These are phyloP conservation scores for Chrysolina americana DNA, from an alignment of 2,888 invertebrate species.

Conservation along the genomic window DNA sequence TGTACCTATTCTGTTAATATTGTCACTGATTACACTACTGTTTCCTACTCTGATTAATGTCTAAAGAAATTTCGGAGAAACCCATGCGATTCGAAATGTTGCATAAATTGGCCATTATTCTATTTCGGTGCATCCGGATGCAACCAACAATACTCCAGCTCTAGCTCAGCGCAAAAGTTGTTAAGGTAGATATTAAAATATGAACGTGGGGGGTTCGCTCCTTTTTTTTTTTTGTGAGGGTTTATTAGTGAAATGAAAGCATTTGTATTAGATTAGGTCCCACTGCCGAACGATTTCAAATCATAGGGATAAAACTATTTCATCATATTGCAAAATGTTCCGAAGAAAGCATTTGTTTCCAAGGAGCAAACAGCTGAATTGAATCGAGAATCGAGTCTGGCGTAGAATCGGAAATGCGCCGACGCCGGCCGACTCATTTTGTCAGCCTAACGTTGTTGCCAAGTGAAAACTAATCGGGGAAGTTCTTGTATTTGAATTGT, in stretches of 20 bases:
- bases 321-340: not conserved
- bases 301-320: too few species aligned
- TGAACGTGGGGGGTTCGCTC: too few species aligned
- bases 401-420: conserved; percentile 1
- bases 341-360: not conserved
- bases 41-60: not conserved
- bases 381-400: not conserved
- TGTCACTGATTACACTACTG: too few species aligned
- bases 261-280: not conserved
- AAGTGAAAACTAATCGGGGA: not conserved
- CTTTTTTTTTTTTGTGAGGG: too few species aligned
- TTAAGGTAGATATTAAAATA: too few species aligned
- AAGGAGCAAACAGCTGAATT: not conserved
- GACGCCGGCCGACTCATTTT: conserved; percentile 12
- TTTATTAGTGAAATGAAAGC: not conserved
- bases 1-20: too few species aligned
- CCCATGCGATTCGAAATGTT: not conserved
- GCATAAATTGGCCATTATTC: not conserved
- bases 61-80: not conserved
- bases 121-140: not conserved
- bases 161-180: not conserved
- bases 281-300: too few species aligned
- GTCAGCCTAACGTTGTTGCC: not conserved
- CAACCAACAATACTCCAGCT: not conserved
- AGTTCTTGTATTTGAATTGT: not conserved